Percentiles rank a stretch among this genome's conserved stretches.
Evolutionary conservation across 1,140 invertebrate genomes (phyloP).

Genomic region (Heterodera carotae): DNA sequence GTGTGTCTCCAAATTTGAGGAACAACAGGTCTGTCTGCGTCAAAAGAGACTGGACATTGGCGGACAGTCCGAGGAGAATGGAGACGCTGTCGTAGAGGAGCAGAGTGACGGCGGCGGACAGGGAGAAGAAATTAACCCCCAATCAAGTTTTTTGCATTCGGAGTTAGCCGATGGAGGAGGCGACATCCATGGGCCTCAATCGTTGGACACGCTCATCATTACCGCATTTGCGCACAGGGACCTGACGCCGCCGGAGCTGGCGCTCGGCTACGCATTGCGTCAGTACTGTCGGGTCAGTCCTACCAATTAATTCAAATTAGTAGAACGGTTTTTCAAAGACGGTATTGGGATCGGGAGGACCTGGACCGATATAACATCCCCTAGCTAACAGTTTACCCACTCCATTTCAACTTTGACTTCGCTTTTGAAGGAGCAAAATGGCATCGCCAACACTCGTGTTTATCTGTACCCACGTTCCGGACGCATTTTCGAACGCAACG

Average conservation of each 20-base stretch:
- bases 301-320: no score
- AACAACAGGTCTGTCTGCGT: background rate
- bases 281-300: conserved; percentile 16
- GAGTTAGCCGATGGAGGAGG: no score
- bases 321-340: no score
- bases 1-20: background rate
- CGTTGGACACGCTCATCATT: background rate
- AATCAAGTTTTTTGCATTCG: no score
- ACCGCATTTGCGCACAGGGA: conserved; percentile 25
- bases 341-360: no score
- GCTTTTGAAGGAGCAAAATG: conserved; percentile 15
- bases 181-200: background rate
- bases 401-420: background rate
- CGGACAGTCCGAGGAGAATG: background rate
- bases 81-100: no score
- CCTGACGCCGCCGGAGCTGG: conserved; percentile 27
- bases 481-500: conserved; percentile 22
- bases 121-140: no score
- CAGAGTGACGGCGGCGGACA: background rate
- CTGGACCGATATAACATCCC: no score
- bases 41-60: conserved; percentile 1
- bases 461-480: conserved; percentile 18
- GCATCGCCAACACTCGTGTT: background rate
- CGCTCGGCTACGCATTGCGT: conserved; percentile 24
- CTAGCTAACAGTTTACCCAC: no score